phyloP scores from a whole-genome alignment of 2,113 vertebrate species.

The Heptranchias perlo region DNA sequence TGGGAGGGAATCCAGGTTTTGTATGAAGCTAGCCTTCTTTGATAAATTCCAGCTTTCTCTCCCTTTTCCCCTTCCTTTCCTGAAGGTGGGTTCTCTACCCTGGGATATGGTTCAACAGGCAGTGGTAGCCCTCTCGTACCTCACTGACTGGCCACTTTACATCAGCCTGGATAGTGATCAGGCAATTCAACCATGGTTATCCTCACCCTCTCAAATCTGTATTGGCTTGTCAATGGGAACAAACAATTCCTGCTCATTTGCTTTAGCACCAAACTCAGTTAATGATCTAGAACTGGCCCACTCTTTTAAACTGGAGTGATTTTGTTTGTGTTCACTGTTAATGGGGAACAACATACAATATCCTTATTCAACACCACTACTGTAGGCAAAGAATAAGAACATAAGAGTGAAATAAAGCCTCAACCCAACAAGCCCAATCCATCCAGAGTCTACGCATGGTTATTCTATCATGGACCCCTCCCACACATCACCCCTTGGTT shows the following conservation, averaged over 20 bases:
- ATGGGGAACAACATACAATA: not conserved
- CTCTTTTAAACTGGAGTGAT: not conserved
- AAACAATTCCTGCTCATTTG: not conserved
- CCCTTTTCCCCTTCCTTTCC: no score
- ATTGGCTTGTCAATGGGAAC: not conserved
- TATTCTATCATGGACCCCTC: not conserved
- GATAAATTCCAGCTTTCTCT: no score
- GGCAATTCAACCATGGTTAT: not conserved
- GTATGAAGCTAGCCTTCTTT: no score
- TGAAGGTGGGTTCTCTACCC: no score
- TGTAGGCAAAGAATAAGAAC: not conserved
- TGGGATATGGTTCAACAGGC: no score
- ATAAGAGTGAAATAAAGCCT: not conserved
- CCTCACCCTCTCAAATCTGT: not conserved
- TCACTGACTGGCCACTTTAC: no score
- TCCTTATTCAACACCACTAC: not conserved
- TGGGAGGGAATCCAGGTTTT: no score
- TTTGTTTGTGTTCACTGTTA: not conserved
- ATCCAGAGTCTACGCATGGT: not conserved
- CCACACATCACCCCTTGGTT: not conserved
- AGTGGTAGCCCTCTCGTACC: no score
- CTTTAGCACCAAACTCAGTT: not conserved
- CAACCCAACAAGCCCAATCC: not conserved
- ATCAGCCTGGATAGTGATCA: no score
- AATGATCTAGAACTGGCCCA: not conserved